A percentile compares a stretch with the other conserved stretches of the same genome.
Evolutionary conservation across 2,888 invertebrate genomes (phyloP).

Genomic region (Pristionchus fissidentatus): DNA sequence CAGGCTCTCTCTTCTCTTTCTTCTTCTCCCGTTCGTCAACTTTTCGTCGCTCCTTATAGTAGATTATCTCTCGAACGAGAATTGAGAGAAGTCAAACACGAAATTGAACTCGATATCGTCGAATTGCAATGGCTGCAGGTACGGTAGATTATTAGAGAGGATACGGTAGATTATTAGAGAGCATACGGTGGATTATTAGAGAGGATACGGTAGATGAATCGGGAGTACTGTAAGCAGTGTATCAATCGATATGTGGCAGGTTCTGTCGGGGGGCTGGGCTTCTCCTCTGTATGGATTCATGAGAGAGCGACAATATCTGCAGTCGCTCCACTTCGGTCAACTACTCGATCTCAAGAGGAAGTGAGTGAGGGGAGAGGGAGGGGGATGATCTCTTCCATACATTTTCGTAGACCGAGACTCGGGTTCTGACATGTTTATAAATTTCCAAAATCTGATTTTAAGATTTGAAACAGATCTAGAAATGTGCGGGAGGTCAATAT

Average conservation of each 20-base stretch:
- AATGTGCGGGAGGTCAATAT: too few species aligned
- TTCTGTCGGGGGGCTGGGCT: conserved; percentile 97
- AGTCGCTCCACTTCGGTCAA: conserved; percentile 90
- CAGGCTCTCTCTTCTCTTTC: conserved; percentile 74
- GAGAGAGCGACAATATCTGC: conserved; percentile 89
- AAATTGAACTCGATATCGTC: conserved; percentile 84
- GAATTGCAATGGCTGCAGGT: conserved; percentile 95
- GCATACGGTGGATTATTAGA: too few species aligned
- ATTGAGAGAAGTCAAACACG: conserved; percentile 83
- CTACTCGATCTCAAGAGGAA: conserved; percentile 80
- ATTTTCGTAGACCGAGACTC: neutral
- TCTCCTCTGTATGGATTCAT: conserved; percentile 95
- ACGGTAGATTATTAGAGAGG: neutral
- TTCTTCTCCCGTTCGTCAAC: conserved; percentile 60
- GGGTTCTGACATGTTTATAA: neutral
- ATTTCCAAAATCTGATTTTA: too few species aligned
- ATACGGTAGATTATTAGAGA: too few species aligned
- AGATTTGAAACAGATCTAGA: too few species aligned
- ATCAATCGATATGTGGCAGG: conserved; percentile 76
- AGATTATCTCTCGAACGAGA: conserved; percentile 83
- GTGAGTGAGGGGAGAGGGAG: conserved; percentile 49
- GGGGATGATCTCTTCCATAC: too few species aligned
- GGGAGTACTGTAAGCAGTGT: neutral
- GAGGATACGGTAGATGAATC: neutral
- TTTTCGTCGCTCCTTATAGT: conserved; percentile 74